Evolutionary conservation across 2,797 vertebrate genomes (phyloP).

Genomic region (Phrynocephalus forsythii): DNA sequence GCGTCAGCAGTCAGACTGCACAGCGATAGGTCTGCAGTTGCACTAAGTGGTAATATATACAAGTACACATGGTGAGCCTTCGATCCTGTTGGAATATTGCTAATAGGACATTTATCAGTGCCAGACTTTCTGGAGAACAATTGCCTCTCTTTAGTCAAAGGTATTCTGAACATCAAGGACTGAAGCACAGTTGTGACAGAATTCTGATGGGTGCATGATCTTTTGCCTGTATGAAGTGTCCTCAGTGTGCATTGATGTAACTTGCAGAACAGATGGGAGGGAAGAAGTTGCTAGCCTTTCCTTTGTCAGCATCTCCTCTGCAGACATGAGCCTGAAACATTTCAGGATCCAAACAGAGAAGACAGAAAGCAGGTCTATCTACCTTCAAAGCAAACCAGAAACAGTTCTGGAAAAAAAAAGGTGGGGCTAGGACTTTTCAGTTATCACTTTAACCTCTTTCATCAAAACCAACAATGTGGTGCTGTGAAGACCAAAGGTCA

Average conservation of each 20-base stretch:
- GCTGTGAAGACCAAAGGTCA: too few species aligned
- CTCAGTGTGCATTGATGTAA: neutral
- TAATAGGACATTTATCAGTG: slow-evolving; percentile 26
- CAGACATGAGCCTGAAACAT: neutral
- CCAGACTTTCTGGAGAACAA: slow-evolving; percentile 16
- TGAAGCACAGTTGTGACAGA: neutral
- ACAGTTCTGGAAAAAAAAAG: neutral
- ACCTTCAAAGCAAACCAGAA: too few species aligned
- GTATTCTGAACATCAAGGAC: neutral
- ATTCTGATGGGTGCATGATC: neutral
- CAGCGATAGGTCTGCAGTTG: slow-evolving; percentile 42
- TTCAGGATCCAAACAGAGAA: neutral
- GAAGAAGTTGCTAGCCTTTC: neutral
- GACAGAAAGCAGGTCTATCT: neutral
- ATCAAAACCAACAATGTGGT: too few species aligned
- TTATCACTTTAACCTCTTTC: too few species aligned
- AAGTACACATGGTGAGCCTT: slow-evolving; percentile 45
- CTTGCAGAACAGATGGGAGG: neutral
- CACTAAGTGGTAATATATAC: slow-evolving; percentile 36
- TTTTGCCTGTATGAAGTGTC: neutral
- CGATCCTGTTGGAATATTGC: slow-evolving; percentile 38
- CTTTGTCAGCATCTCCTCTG: neutral
- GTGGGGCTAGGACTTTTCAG: neutral
- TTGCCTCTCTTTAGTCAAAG: neutral
- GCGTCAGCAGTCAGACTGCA: slow-evolving; percentile 48